These are phyloP conservation scores for Telmatochromis brichardi DNA, from an alignment of 2,113 vertebrate species.

Conservation along the genomic window DNA sequence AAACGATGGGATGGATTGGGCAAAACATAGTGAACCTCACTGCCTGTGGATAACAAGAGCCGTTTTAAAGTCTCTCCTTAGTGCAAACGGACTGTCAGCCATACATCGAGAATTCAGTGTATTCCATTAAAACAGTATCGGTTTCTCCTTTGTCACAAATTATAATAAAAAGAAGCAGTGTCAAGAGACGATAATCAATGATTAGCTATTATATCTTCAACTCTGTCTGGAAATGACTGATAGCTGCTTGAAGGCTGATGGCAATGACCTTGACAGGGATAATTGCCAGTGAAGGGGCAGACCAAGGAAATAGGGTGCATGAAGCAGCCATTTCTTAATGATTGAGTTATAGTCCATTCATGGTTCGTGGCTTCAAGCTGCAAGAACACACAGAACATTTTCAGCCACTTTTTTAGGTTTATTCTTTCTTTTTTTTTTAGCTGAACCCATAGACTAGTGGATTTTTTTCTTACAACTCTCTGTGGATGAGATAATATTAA, in stretches of 20 bases:
- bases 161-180: slow-evolving; percentile 49
- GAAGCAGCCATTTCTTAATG: slow-evolving; percentile 41
- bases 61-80: slow-evolving; percentile 40
- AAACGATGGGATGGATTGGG: slow-evolving; percentile 31
- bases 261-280: slow-evolving; percentile 44
- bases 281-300: slow-evolving; percentile 16
- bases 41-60: slow-evolving; percentile 32
- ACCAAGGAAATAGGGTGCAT: slow-evolving; percentile 37
- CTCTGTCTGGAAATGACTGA: slow-evolving; percentile 41
- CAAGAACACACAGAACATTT: slow-evolving; percentile 6
- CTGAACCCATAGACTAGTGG: not conserved
- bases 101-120: not conserved
- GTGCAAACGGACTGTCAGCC: not conserved
- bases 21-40: slow-evolving; percentile 49
- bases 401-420: not conserved
- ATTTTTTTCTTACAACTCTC: not conserved
- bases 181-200: slow-evolving; percentile 42
- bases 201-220: slow-evolving; percentile 49
- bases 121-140: slow-evolving; percentile 55
- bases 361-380: slow-evolving; percentile 1
- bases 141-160: slow-evolving; percentile 55
- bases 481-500: not conserved
- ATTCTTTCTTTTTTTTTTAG: not conserved
- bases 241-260: slow-evolving; percentile 41
- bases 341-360: slow-evolving; percentile 17